phyloP scores from a whole-genome alignment of 1,140 invertebrate species.

The Oryctes rhinoceros region DNA sequence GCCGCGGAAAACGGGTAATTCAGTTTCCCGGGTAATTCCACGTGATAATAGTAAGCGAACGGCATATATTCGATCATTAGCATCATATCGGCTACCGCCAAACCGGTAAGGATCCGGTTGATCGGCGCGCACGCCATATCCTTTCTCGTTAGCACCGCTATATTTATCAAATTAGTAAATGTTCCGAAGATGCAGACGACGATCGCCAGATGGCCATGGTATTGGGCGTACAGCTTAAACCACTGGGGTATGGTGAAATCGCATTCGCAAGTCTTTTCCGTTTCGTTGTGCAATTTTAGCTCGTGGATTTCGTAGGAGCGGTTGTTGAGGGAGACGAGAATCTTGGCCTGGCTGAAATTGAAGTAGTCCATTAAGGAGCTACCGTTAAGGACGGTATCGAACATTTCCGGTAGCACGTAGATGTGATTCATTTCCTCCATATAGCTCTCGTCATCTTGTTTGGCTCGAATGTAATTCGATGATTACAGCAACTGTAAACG shows the following conservation, averaged over 20 bases:
- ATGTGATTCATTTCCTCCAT: slow-evolving; percentile 22
- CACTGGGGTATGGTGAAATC: slow-evolving; percentile 24
- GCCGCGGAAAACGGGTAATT: slow-evolving; percentile 74
- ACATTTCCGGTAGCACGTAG: slow-evolving; percentile 15
- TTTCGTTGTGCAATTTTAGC: slow-evolving; percentile 7
- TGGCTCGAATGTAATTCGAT: neutral
- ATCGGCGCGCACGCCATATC: slow-evolving; percentile 83
- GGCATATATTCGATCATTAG: slow-evolving; percentile 90
- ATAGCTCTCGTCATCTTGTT: neutral
- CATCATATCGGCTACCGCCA: slow-evolving; percentile 85
- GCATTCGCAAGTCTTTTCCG: slow-evolving; percentile 21
- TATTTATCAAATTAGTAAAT: slow-evolving; percentile 88
- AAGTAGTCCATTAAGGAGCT: slow-evolving; percentile 25
- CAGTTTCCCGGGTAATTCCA: slow-evolving; percentile 63
- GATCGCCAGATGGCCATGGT: slow-evolving; percentile 74
- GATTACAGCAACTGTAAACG: neutral
- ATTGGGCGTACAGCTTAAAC: slow-evolving; percentile 42
- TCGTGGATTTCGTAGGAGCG: neutral
- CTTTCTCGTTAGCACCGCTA: slow-evolving; percentile 85
- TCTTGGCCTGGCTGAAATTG: slow-evolving; percentile 9
- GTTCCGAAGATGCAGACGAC: slow-evolving; percentile 87
- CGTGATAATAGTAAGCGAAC: slow-evolving; percentile 80
- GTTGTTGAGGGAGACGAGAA: slow-evolving; percentile 14
- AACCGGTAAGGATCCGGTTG: slow-evolving; percentile 81
- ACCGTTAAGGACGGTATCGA: slow-evolving; percentile 20